phyloP scores from a whole-genome alignment of 2,888 invertebrate species.

The Lottia gigantea region DNA sequence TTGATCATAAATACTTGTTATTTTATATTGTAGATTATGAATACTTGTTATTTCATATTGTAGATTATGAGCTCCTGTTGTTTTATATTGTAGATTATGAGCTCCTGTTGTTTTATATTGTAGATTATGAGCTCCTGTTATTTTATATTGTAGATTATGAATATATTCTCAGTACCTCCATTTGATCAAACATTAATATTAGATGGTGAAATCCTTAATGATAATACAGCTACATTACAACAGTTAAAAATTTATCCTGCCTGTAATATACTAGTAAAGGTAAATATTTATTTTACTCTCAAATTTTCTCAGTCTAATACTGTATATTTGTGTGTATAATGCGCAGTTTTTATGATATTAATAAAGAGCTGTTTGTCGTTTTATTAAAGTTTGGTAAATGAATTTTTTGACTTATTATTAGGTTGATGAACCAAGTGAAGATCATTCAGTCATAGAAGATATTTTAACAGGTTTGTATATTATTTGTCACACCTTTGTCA shows the following conservation, averaged over 20 bases:
- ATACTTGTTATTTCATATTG: neutral
- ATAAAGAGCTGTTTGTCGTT: too few species aligned
- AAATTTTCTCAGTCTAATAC: too few species aligned
- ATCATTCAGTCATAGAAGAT: conserved; percentile 60
- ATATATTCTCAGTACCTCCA: conserved; percentile 67
- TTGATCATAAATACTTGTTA: conserved; percentile 1
- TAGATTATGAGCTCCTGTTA: too few species aligned
- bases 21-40: neutral
- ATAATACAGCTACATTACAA: conserved; percentile 59
- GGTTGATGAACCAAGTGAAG: conserved; percentile 64
- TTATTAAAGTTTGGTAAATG: too few species aligned
- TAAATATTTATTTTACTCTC: conserved; percentile 22
- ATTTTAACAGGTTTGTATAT: conserved; percentile 37
- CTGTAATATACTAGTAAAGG: conserved; percentile 59
- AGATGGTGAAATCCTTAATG: conserved; percentile 54
- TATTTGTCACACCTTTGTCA: too few species aligned
- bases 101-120: too few species aligned
- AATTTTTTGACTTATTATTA: conserved; percentile 21
- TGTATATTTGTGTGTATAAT: too few species aligned
- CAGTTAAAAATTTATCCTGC: conserved; percentile 58
- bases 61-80: neutral
- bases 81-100: too few species aligned
- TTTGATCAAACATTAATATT: conserved; percentile 68
- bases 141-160: conserved; percentile 62
- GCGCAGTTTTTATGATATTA: too few species aligned